phyloP scores from a whole-genome alignment of 2,797 vertebrate genomes.

The Anguilla megastoma region DNA sequence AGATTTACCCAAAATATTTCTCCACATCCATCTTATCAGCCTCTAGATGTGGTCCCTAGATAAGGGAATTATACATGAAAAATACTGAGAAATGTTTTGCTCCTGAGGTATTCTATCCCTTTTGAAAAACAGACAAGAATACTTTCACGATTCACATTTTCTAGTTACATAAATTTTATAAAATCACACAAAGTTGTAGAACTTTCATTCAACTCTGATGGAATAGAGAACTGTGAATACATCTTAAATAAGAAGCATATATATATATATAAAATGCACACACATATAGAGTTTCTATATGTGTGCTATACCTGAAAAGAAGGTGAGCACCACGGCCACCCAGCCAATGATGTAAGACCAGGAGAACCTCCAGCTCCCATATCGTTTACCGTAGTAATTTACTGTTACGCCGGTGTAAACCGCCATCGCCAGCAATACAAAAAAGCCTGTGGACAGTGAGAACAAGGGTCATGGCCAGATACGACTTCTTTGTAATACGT shows the following conservation, averaged over 20 bases:
- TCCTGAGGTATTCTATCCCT: background rate
- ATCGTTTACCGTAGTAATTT: conserved; percentile 78
- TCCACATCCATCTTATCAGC: too few relatives aligned
- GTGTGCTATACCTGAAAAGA: conserved; percentile 75
- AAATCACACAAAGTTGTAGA: background rate
- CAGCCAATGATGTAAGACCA: conserved; percentile 84
- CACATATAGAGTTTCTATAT: background rate
- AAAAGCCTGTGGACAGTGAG: conserved; percentile 63
- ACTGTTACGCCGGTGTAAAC: conserved; percentile 76
- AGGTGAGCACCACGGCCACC: conserved; percentile 79
- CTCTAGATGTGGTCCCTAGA: too few relatives aligned
- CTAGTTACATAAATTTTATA: background rate
- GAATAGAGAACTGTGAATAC: background rate
- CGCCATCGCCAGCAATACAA: conserved; percentile 82
- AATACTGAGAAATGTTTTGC: too few relatives aligned
- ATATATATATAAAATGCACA: too few relatives aligned
- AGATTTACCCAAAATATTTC: too few relatives aligned
- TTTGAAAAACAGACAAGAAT: background rate
- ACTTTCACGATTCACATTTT: background rate
- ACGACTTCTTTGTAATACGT: background rate
- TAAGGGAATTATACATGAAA: too few relatives aligned
- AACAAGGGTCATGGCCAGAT: background rate
- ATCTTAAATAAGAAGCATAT: background rate
- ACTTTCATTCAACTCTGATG: background rate
- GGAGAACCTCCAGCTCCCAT: conserved; percentile 79